Conservation (phyloP, 2,113 vertebrate genomes). For the Egretta garzetta region DNA sequence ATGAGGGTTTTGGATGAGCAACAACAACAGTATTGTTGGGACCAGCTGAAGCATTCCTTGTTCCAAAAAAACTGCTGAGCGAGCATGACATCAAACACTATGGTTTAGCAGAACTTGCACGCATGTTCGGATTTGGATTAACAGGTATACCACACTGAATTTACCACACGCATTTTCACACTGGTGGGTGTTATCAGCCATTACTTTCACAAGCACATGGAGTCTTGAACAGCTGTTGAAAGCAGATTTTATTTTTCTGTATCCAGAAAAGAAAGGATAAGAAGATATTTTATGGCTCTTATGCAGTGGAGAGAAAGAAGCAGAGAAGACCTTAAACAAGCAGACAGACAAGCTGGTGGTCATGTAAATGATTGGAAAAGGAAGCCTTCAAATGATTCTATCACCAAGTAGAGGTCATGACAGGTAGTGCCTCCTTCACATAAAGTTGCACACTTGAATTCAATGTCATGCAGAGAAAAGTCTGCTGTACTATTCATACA, state of each 20-base stretch:
- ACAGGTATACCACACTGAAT: background rate
- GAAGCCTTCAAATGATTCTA: background rate
- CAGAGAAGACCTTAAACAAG: background rate
- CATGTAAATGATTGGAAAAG: accelerated
- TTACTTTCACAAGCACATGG: background rate
- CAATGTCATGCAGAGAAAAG: background rate
- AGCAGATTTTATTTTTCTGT: background rate
- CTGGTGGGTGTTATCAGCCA: background rate
- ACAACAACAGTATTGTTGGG: background rate
- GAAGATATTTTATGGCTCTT: background rate
- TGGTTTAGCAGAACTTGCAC: background rate
- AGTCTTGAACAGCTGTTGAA: background rate
- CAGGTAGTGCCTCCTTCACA: background rate
- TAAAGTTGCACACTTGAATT: background rate
- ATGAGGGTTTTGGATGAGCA: background rate
- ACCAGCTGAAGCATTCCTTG: background rate
- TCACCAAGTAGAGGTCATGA: background rate
- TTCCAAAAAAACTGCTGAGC: background rate
- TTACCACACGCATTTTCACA: background rate
- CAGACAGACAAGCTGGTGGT: background rate
- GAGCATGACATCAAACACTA: background rate
- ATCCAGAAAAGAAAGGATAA: background rate
- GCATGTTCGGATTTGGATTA: background rate
- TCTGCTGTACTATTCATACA: background rate
- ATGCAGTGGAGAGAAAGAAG: background rate